Base-by-base conservation (phyloP, 2,888 invertebrate genomes). In the Eupithecia inturbata region DNA sequence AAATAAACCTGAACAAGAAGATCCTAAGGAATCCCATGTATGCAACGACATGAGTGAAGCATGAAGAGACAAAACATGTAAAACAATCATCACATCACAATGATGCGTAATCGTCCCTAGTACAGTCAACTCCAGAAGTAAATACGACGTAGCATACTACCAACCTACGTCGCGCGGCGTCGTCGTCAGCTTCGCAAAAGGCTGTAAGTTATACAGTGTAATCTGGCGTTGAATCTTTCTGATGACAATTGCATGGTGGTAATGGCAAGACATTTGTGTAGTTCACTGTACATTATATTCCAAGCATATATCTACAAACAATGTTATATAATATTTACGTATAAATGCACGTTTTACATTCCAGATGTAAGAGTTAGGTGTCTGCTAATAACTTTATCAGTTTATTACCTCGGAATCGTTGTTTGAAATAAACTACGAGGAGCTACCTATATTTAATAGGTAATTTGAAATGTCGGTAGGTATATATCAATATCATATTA, bases 291-390 rank as follows among this genome's bases (percentile, higher is more conserved):
- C 87, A 89, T 89, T 88, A 85, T 86, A 91, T 88, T 89, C 87
- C 81, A 75, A 80, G 79, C 81, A 82, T 80, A 85, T 83, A 84
- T 16, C 41, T 1, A 45, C 87, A 88, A 88, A 88, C 88, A 89
- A 26, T 85, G 85, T 88, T 84, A 87, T 85, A 87, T 87, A 88
- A 88, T 87, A 87, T 84, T 82, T 82, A 84, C 84, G 85, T 88
- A 88, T 85, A 89, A 88, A 87, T 86, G 88, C 82, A 83, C 86
- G 86, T 86, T 84, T 80, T 80, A 88, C 89, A 91, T 92, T 89
- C 89, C 88, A 88, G 85, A 88, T 87, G 88, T 86, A 86, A 88
- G 87, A 87, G 86, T 85, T 85, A 86, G 81, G 83, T 83, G 82
- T 86, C 83, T 80, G 82, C 74, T 82, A 85, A 84, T 87, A 87